A percentile compares a stretch with the other conserved stretches of the same genome.
Evolutionary conservation across 2,888 invertebrate genomes (phyloP).

Genomic region (Archips crataeganus): DNA sequence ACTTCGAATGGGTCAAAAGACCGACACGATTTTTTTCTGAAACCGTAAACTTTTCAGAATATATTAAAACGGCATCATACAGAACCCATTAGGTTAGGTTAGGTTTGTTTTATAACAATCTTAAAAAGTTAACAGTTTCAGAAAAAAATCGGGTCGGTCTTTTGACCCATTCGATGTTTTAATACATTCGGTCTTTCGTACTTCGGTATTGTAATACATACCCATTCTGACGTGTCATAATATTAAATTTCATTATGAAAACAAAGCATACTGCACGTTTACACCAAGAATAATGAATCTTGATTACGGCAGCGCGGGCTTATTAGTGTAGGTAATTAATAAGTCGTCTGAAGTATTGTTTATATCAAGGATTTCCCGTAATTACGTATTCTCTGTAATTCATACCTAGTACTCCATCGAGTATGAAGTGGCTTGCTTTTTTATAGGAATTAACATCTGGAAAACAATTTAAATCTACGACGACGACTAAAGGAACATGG

Average conservation of each 20-base stretch:
- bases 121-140: no score
- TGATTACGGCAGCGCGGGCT: neutral
- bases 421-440: neutral
- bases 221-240: no score
- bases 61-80: no score
- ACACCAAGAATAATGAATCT: neutral
- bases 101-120: no score
- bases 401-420: neutral
- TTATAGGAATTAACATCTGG: neutral
- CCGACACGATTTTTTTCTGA: no score
- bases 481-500: neutral
- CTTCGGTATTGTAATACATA: no score
- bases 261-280: neutral
- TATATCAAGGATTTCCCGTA: neutral
- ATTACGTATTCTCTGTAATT: neutral
- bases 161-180: no score
- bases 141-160: no score
- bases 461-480: neutral
- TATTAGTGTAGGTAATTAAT: conserved; percentile 12
- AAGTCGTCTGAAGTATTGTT: neutral
- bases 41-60: no score
- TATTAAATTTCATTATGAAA: neutral
- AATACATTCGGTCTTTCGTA: no score
- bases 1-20: no score
- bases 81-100: no score